Evolutionary conservation across 37 sponge, comb jelly and placozoan genomes (phyloP), one percentile per base, ranked within the genome.

Genomic region (Aplysina aerophoba): DNA sequence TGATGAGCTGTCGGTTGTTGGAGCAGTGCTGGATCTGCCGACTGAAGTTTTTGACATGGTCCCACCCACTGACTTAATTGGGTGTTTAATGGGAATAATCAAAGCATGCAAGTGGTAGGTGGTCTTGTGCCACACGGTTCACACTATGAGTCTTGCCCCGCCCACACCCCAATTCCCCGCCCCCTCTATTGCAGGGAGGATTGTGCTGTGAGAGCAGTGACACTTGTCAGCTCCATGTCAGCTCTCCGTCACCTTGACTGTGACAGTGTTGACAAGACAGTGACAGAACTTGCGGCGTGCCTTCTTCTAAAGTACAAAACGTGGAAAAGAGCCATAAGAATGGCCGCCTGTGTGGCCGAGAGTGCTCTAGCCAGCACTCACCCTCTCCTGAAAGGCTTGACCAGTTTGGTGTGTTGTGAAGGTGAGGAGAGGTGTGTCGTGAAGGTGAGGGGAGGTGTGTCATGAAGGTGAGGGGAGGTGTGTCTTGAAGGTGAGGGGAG

Each of bases 1-100:
- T 38, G 88, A 87, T 27, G 83, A 81, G 24, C 86, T 75, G 0
- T 15, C 59, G 0, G 94, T 93, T 27, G 88, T 90, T 27, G 13
- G 14, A n/a, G 89, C 83, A 44, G 88, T 85, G 14, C 73, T 93
- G 16, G 81, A 90, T 15, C 20, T 83, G 16, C n/a, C 58, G 1
- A 13, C n/a, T 4, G 84, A 40, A 21, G 44, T 75, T 40, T 75
- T 75, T 53, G 17, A 28, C 17, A 16, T 69, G 71, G 71, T 69
- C 34, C 71, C 71, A 3, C 71, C 71, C 33, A 69, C 71, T 69
- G 71, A 69, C 34, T 27, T 69, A 69, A 34, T 69, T 34, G 34
- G 28, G 33, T 33, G 71, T 30, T 35, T 69, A 35, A 69, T 69
- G 71, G 71, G 71, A 4, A 69, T 69, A 69, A 28, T 69, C 17